Conservation (phyloP, 2,113 vertebrate species). For the Henicopernis longicauda region DNA sequence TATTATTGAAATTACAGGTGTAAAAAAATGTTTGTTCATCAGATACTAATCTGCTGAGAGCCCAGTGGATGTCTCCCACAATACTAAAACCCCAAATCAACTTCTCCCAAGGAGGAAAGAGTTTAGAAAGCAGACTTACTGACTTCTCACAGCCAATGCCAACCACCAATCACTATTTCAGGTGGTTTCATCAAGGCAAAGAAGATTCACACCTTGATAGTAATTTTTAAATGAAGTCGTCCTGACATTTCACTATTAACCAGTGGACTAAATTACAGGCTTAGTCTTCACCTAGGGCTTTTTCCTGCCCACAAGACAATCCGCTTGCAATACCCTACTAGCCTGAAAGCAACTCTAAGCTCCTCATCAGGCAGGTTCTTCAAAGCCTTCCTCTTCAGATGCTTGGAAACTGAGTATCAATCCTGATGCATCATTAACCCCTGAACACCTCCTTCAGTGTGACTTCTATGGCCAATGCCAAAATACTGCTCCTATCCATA, state of each 20-base stretch:
- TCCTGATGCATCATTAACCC: background rate
- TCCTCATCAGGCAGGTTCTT: background rate
- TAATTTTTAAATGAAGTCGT: background rate
- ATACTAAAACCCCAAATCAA: background rate
- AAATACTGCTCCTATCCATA: background rate
- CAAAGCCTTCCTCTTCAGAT: background rate
- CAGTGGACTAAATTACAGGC: background rate
- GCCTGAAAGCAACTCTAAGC: background rate
- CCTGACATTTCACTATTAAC: background rate
- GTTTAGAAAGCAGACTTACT: background rate
- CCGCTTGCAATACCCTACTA: background rate
- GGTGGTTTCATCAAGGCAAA: background rate
- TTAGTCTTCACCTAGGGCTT: background rate
- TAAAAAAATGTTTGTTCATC: conserved; percentile 32
- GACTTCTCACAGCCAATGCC: background rate
- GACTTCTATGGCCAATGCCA: background rate
- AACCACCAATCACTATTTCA: background rate
- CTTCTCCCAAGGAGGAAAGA: background rate
- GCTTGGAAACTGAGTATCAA: background rate
- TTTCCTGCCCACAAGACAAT: background rate
- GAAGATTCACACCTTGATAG: conserved; percentile 20
- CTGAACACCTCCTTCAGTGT: background rate
- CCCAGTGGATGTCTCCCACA: background rate
- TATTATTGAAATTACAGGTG: conserved; percentile 23
- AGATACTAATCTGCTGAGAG: conserved; percentile 38